phyloP scores from a whole-genome alignment of 1,140 invertebrate genomes.

The Drosophila baimaii region DNA sequence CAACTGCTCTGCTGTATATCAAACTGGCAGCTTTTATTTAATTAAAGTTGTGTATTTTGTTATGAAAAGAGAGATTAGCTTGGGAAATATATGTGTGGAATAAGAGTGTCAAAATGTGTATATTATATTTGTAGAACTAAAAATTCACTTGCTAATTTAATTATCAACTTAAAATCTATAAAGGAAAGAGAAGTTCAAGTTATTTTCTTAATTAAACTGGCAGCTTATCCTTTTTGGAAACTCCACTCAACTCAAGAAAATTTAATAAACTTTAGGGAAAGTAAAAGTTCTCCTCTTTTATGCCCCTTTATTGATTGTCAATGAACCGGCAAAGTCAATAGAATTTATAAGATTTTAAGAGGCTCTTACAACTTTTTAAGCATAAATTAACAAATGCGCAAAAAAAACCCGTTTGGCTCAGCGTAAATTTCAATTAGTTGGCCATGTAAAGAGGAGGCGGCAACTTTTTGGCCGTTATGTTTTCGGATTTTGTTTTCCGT shows the following conservation, averaged over 20 bases:
- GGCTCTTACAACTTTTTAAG: conserved; percentile 7
- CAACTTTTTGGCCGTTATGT: conserved; percentile 46
- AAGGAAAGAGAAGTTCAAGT: too few relatives aligned
- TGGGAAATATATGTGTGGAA: too few relatives aligned
- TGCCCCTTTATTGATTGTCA: background rate
- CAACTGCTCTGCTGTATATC: background rate
- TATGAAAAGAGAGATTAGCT: too few relatives aligned
- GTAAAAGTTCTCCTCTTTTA: background rate
- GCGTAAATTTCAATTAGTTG: conserved; percentile 77
- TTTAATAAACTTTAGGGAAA: conserved; percentile 7
- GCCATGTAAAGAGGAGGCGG: conserved; percentile 31
- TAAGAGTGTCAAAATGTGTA: too few relatives aligned
- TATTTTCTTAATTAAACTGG: too few relatives aligned
- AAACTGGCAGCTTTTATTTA: background rate
- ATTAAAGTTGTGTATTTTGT: background rate
- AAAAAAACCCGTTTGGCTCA: conserved; percentile 56
- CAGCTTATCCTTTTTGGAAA: background rate
- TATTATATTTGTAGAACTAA: too few relatives aligned
- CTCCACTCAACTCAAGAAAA: too few relatives aligned
- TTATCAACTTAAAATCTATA: too few relatives aligned
- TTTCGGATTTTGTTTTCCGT: conserved; percentile 24
- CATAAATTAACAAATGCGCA: conserved; percentile 31
- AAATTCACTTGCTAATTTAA: too few relatives aligned
- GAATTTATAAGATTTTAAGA: conserved; percentile 34
- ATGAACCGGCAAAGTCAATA: conserved; percentile 15